Evolutionary conservation across 1,140 invertebrate species (phyloP), one percentile per base, ranked within the genome.

Genomic region (Cydia splendana): DNA sequence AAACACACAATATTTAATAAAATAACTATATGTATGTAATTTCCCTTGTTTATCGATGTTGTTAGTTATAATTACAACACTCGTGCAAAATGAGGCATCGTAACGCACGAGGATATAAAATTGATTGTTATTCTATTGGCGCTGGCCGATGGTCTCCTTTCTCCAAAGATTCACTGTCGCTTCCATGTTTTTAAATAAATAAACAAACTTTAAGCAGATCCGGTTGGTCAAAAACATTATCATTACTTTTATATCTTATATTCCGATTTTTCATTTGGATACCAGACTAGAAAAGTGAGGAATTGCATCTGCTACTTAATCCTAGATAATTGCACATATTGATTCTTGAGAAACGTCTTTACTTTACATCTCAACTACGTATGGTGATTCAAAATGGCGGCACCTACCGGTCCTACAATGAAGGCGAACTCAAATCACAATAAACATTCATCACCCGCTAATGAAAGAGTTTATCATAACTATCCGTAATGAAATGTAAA

Each of bases 91-190:
- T 77, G 74, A 51, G 38, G 62, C 38, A 65, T 81, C 42, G 76
- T 79, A 42, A 24, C 57, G 57, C 57, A 62, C 67, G 81, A 84
- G 82, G 85, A 86, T 85, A 82, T 82, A 75, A 80, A 83, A 79
- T 81, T 65, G 48, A 85, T 86, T 85, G 82, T 84, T 78, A 86
- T 86, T 81, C 83, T 48, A 78, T 78, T 78, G 73, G 74, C 79
- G 71, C 75, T 71, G 71, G 76, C 7, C 53, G 48, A 24, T 81
- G 85, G 76, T 81, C 83, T 77, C 85, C 83, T 86, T 86, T 86
- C 85, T 84, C 83, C 75, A 73, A 80, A 80, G 80, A 81, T 80
- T 80, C 67, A 71, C 67, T 42, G 67, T 34, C 78, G 42, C 79
- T 81, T 77, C 74, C 78, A 79, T 78, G 62, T 69, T 79, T 77